A percentile compares a stretch with the other conserved stretches of the same genome.
These are phyloP conservation scores for Esperia sulphurella DNA, from an alignment of 2,888 invertebrate species.

Conservation along the genomic window DNA sequence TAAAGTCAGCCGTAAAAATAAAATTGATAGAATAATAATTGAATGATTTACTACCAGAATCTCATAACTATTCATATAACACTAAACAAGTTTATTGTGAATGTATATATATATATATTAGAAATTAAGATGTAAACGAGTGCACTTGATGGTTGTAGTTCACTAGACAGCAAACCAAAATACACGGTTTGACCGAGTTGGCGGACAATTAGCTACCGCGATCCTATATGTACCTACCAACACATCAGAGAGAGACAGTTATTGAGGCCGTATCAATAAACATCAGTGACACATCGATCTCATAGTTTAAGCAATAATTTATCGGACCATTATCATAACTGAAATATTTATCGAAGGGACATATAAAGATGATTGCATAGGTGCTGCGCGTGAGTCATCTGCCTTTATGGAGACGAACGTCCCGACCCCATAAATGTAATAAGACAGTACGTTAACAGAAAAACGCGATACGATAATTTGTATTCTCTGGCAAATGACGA, in stretches of 20 bases:
- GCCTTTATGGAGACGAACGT: constrained; percentile 35
- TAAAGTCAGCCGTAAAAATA: neutral
- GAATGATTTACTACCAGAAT: neutral
- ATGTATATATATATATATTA: neutral
- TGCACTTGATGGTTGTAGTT: constrained; percentile 20
- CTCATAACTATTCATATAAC: neutral
- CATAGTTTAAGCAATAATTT: constrained; percentile 38
- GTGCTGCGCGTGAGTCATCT: constrained; percentile 35
- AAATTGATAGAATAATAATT: neutral
- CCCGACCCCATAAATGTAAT: constrained; percentile 21
- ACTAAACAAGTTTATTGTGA: neutral
- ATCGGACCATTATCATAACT: constrained; percentile 37
- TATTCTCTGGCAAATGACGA: constrained; percentile 44
- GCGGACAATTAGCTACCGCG: constrained; percentile 44
- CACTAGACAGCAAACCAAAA: constrained; percentile 37
- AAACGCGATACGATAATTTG: constrained; percentile 34
- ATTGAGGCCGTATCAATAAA: constrained; percentile 29
- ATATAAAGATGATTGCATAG: constrained; percentile 18
- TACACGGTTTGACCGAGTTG: constrained; percentile 59
- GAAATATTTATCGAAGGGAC: constrained; percentile 40
- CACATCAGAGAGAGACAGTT: neutral
- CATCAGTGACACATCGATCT: constrained; percentile 32
- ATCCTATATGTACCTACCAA: constrained; percentile 28
- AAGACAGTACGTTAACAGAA: constrained; percentile 29
- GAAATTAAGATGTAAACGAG: constrained; percentile 16